Conservation (phyloP, 2,888 invertebrate genomes). For the Leptinotarsa rubiginosa region DNA sequence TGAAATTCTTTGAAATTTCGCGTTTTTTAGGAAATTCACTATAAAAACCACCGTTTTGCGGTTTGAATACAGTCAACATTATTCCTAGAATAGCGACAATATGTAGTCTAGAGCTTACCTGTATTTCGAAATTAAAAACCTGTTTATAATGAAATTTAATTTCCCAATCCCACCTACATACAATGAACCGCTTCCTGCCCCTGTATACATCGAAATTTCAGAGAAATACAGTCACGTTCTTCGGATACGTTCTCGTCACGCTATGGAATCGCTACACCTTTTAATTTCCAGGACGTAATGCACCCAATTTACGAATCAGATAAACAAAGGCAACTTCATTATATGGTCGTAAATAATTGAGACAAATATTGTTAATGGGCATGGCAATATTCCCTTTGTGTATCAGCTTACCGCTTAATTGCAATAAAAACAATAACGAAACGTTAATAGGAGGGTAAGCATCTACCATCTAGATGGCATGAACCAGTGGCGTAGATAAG, state of each 20-base stretch:
- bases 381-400: constrained; percentile 58
- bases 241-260: not conserved
- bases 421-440: constrained; percentile 59
- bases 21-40: too few species aligned
- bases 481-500: not conserved
- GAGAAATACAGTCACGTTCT: constrained; percentile 4
- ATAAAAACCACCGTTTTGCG: too few species aligned
- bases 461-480: constrained; percentile 15
- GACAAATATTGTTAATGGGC: constrained; percentile 55
- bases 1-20: too few species aligned
- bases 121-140: not conserved
- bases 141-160: not conserved
- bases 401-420: constrained; percentile 60
- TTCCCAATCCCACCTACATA: not conserved
- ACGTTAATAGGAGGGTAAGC: constrained; percentile 46
- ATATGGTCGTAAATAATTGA: constrained; percentile 56
- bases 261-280: constrained; percentile 41
- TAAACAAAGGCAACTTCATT: constrained; percentile 56
- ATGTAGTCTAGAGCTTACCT: not conserved
- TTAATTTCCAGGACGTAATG: constrained; percentile 42
- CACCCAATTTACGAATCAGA: constrained; percentile 46
- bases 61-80: too few species aligned
- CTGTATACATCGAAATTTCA: not conserved
- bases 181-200: not conserved
- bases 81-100: not conserved